phyloP scores from a whole-genome alignment of 2,888 invertebrate genomes.

The Hypercompe scribonia region DNA sequence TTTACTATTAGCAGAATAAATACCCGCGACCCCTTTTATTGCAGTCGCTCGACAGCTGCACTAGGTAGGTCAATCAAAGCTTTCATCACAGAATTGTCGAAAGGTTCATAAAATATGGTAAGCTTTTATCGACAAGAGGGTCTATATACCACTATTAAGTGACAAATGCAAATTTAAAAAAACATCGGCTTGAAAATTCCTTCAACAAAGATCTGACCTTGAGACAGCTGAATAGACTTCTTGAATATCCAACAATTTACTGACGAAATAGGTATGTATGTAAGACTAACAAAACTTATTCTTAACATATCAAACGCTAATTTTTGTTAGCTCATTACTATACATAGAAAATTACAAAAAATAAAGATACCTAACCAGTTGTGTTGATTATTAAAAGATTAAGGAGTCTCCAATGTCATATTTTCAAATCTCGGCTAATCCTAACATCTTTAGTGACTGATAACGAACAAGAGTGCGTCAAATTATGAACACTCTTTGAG shows the following conservation, averaged over 20 bases:
- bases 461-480: constrained; percentile 45
- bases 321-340: neutral
- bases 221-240: neutral
- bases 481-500: constrained; percentile 33
- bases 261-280: neutral
- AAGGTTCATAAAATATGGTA: neutral
- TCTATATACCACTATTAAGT: neutral
- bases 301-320: neutral
- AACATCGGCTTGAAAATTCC: neutral
- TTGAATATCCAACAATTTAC: neutral
- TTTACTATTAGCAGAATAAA: neutral
- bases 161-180: neutral
- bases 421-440: constrained; percentile 68
- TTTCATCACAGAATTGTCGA: neutral
- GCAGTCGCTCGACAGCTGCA: neutral
- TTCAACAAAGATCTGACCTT: neutral
- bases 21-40: neutral
- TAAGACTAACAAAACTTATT: neutral
- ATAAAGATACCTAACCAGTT: neutral
- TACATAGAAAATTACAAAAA: neutral
- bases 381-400: constrained; percentile 28
- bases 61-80: neutral
- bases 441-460: constrained; percentile 57
- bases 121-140: neutral
- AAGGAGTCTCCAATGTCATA: constrained; percentile 45